Evolutionary conservation across 2,888 invertebrate genomes (phyloP).

Genomic region (Meta bourneti): DNA sequence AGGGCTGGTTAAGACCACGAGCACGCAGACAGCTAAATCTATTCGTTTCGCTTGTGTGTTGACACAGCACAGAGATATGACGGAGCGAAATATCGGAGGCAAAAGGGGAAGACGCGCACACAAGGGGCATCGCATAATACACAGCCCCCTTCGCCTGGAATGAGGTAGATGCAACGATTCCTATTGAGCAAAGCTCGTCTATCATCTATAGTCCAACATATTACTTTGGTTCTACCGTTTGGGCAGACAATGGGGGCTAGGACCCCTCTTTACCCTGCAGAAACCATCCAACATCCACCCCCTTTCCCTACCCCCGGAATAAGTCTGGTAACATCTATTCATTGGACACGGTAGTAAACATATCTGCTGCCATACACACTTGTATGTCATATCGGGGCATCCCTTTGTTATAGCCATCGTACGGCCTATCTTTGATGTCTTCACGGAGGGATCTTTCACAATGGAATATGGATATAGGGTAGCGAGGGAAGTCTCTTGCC

Average conservation of each 20-base stretch:
- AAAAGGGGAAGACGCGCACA: not conserved
- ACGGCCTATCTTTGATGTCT: conserved; percentile 65
- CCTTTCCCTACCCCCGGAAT: not conserved
- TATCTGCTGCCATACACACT: conserved; percentile 72
- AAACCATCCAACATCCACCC: conserved; percentile 16
- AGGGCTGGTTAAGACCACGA: conserved; percentile 19
- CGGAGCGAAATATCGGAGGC: conserved; percentile 18
- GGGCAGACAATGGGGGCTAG: conserved; percentile 41
- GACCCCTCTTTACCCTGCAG: conserved; percentile 1
- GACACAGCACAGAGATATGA: conserved; percentile 53
- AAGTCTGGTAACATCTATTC: conserved; percentile 57
- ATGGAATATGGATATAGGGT: conserved; percentile 62
- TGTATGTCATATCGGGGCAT: conserved; percentile 61
- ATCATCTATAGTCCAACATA: conserved; percentile 59
- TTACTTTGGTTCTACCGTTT: conserved; percentile 57
- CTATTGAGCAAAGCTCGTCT: conserved; percentile 51
- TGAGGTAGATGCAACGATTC: conserved; percentile 30
- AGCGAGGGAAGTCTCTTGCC: conserved; percentile 33
- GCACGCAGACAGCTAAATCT: conserved; percentile 14
- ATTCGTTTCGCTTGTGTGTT: conserved; percentile 22
- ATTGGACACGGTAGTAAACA: conserved; percentile 59
- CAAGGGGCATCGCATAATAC: not conserved
- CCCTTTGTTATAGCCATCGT: conserved; percentile 36
- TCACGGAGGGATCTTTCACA: conserved; percentile 16
- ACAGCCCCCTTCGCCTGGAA: conserved; percentile 9